phyloP scores from a whole-genome alignment of 2,888 invertebrate genomes.

The Ligdia adustata region DNA sequence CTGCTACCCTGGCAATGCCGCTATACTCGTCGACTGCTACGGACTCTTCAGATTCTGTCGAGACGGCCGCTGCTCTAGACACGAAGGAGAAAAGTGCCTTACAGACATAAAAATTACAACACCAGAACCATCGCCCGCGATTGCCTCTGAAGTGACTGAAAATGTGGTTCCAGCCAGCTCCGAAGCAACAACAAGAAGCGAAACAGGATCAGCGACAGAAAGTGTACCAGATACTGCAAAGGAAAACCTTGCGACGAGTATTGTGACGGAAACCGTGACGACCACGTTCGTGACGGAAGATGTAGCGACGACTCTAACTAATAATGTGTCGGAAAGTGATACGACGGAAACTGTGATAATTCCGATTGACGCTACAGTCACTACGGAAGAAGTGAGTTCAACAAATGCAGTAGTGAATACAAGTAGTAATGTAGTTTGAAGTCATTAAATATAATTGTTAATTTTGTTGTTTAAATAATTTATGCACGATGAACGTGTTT shows the following conservation, averaged over 20 bases:
- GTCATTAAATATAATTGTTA: background rate
- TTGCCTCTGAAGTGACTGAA: background rate
- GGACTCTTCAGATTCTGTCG: conserved; percentile 48
- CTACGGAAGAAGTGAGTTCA: background rate
- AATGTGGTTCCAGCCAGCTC: background rate
- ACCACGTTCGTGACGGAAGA: background rate
- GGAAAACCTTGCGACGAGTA: too few species aligned
- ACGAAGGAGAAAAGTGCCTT: conserved; percentile 42
- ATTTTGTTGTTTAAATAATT: conserved; percentile 1
- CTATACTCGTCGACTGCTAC: conserved; percentile 49
- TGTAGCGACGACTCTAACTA: background rate
- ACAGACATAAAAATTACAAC: conserved; percentile 31
- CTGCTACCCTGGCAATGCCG: conserved; percentile 49
- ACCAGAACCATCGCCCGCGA: conserved; percentile 1
- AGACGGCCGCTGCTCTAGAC: conserved; percentile 50
- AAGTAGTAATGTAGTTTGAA: conserved; percentile 13
- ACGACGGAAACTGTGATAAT: background rate
- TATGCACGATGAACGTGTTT: too few species aligned
- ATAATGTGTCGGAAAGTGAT: background rate
- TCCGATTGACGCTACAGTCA: background rate
- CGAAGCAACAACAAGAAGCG: background rate
- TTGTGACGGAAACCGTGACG: background rate
- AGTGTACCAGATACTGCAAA: background rate
- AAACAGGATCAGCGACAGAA: background rate
- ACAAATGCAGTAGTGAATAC: background rate